A percentile compares a stretch with the other conserved stretches of the same genome.
These are phyloP conservation scores for Plodia interpunctella DNA, from an alignment of 1,140 invertebrate species.

Conservation along the genomic window DNA sequence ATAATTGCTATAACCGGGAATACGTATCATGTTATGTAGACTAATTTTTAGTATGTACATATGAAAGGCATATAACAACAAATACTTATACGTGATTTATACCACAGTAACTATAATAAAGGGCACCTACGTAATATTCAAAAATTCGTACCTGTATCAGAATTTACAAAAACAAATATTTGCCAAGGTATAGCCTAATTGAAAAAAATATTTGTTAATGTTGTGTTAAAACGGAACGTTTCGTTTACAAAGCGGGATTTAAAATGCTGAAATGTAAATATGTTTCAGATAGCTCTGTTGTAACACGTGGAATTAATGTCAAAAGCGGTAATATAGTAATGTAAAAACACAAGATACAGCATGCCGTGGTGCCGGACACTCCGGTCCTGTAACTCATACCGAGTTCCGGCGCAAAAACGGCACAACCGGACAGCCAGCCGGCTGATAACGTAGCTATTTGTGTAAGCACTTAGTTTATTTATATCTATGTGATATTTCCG, in stretches of 20 bases:
- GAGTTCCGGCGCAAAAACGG: slow-evolving; percentile 50
- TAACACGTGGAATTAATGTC: not conserved
- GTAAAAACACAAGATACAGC: slow-evolving; percentile 22
- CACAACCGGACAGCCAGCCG: slow-evolving; percentile 32
- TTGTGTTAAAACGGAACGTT: not conserved
- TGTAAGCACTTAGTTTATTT: slow-evolving; percentile 33
- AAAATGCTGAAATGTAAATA: slow-evolving; percentile 2
- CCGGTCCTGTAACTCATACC: slow-evolving; percentile 55
- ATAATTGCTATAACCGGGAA: too few relatives aligned
- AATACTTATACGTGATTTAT: too few relatives aligned
- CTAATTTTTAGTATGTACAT: too few relatives aligned
- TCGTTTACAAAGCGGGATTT: not conserved
- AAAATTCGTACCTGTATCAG: too few relatives aligned
- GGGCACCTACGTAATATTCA: too few relatives aligned
- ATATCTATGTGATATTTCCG: slow-evolving; percentile 33
- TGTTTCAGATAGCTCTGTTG: not conserved
- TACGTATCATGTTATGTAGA: too few relatives aligned
- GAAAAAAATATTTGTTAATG: not conserved
- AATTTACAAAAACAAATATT: too few relatives aligned
- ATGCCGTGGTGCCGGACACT: slow-evolving; percentile 35
- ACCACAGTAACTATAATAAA: too few relatives aligned
- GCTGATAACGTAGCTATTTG: slow-evolving; percentile 33
- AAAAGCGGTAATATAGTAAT: slow-evolving; percentile 4
- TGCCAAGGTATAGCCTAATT: too few relatives aligned
- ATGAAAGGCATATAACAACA: too few relatives aligned